Evolutionary conservation across 2,113 vertebrate species (phyloP), one percentile per base, ranked within the genome.

Genomic region (Ibidorhyncha struthersii): DNA sequence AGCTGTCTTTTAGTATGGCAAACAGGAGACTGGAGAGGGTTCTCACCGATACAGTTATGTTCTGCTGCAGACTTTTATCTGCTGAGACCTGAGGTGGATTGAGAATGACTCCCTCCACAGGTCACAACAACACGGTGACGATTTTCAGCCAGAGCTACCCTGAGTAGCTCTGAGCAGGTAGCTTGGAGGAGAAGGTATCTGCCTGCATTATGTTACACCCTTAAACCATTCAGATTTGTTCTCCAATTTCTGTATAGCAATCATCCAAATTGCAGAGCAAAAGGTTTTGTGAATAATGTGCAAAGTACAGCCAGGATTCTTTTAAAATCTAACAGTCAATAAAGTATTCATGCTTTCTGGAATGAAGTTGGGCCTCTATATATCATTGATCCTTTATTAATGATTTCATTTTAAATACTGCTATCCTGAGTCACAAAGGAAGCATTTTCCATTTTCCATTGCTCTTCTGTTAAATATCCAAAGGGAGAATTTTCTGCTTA

Each of bases 371-470:
- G 73, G 67, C 88, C 43, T 94, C 90, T 94, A 49, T 96, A 91
- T 96, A 90, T 93, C 92, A 97, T 65, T 90, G 93, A 95, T 93
- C 21, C 83, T 94, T 97, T 97, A 97, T 96, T 97, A 96, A 95
- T 85, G 86, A 82, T 92, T 96, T 97, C 11, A 73, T 95, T 97
- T 96, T 94, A 91, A 97, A 83, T 92, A 91, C 52, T 52, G 32
- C 71, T 94, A 76, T 92, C 85, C 69, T 93, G 90, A 93, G 89
- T 96, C 82, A 81, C 89, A 89, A 56, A 5, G 34, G 74, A 94
- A 88, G 86, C 71, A n/a, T 95, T 96, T 97, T 96, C 82, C 76
- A 72, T 97, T 97, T 96, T 89, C 88, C 59, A 81, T 93, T 29
- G 23, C 79, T 89, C 81, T 96, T 91, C 90, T 23, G 34, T 95